phyloP scores from a whole-genome alignment of 2,888 invertebrate genomes.

The Lithosia quadra region DNA sequence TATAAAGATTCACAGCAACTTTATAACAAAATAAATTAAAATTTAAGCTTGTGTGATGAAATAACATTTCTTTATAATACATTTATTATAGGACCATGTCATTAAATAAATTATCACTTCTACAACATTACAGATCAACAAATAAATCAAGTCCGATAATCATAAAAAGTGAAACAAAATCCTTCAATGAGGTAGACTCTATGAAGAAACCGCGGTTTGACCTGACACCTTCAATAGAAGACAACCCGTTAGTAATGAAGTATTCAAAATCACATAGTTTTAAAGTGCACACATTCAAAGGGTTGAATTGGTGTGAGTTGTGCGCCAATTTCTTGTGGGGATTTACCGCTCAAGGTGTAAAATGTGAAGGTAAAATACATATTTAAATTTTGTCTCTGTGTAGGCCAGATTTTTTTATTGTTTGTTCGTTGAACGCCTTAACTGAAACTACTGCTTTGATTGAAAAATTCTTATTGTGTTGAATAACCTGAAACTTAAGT shows the following conservation, averaged over 20 bases:
- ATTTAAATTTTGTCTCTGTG: too few relatives aligned
- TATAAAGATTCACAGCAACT: too few relatives aligned
- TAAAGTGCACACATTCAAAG: constrained; percentile 94
- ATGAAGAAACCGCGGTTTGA: constrained; percentile 66
- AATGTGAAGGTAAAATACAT: constrained; percentile 91
- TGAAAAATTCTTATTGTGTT: too few relatives aligned
- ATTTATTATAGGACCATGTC: too few relatives aligned
- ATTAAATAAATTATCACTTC: background rate
- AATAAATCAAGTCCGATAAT: constrained; percentile 67
- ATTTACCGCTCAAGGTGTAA: constrained; percentile 96
- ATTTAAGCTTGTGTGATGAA: too few relatives aligned
- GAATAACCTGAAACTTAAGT: too few relatives aligned
- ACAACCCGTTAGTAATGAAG: constrained; percentile 79
- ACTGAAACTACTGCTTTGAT: too few relatives aligned
- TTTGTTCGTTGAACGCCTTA: too few relatives aligned
- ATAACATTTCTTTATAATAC: too few relatives aligned
- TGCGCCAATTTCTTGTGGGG: constrained; percentile 99
- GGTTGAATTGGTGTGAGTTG: constrained; percentile 97
- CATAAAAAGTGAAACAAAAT: constrained; percentile 58
- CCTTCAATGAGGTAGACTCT: constrained; percentile 52
- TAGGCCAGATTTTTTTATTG: too few relatives aligned
- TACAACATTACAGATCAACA: constrained; percentile 60
- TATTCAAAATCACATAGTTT: constrained; percentile 91
- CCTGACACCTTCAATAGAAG: constrained; percentile 75
- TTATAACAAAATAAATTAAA: too few relatives aligned